phyloP scores from a whole-genome alignment of 2,888 invertebrate genomes.

The Pardosa pseudoannulata region DNA sequence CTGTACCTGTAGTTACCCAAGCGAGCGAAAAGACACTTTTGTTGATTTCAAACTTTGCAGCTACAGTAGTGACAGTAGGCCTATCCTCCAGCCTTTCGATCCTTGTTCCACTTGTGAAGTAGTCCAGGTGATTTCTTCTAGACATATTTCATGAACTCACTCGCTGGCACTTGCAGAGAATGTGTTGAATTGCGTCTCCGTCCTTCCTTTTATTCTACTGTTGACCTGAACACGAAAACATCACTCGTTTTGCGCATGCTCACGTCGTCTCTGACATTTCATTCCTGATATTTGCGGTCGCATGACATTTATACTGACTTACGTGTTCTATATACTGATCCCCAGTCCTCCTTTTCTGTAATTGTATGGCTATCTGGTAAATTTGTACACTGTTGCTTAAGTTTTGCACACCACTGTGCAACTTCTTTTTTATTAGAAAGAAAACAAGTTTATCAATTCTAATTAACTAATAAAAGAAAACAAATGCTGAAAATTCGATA shows the following conservation, averaged over 20 bases:
- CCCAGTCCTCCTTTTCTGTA: too few species aligned
- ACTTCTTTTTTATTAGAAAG: too few species aligned
- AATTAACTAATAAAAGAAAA: too few species aligned
- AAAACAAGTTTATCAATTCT: too few species aligned
- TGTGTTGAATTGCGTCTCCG: neutral
- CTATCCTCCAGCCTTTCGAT: neutral
- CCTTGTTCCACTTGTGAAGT: neutral
- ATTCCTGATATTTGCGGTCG: neutral
- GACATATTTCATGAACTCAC: neutral
- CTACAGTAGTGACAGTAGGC: too few species aligned
- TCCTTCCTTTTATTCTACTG: constrained; percentile 1
- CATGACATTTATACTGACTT: too few species aligned
- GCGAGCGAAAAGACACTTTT: neutral
- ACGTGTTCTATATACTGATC: too few species aligned
- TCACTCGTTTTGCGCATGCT: neutral
- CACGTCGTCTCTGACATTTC: neutral
- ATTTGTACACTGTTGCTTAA: too few species aligned
- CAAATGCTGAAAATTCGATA: too few species aligned
- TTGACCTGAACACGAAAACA: neutral
- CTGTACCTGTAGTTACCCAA: too few species aligned
- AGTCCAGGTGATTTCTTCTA: neutral
- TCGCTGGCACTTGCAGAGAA: neutral
- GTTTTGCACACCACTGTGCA: too few species aligned
- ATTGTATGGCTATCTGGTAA: too few species aligned
- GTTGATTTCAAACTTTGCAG: neutral